Conservation (phyloP, 2,797 vertebrate genomes). For the Gambusia yucatana region DNA sequence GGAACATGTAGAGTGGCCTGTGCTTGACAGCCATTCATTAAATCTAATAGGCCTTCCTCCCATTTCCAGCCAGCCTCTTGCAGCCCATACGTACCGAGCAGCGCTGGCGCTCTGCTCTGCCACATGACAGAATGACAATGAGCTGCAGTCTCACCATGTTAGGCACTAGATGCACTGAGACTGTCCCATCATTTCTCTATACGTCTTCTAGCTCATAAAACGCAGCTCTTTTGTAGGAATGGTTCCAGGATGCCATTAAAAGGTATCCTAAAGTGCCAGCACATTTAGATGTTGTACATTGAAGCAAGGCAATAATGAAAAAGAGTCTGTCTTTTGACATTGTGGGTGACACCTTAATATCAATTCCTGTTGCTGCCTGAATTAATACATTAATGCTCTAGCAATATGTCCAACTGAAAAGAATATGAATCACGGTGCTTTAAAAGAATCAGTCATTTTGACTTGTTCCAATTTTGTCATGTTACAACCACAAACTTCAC, state of each 20-base stretch:
- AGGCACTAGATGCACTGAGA: slow-evolving; percentile 69
- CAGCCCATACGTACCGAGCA: slow-evolving; percentile 59
- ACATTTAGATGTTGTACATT: slow-evolving; percentile 27
- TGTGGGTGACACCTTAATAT: slow-evolving; percentile 30
- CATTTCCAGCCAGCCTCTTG: slow-evolving; percentile 64
- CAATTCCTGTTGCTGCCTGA: slow-evolving; percentile 7
- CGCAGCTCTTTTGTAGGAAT: slow-evolving; percentile 37
- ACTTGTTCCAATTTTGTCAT: background rate
- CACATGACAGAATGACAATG: slow-evolving; percentile 71
- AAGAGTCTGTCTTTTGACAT: slow-evolving; percentile 38
- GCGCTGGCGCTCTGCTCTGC: slow-evolving; percentile 13
- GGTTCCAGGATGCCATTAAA: slow-evolving; percentile 41
- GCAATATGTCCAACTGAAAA: slow-evolving; percentile 2
- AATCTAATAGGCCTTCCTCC: slow-evolving; percentile 71
- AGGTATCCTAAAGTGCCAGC: slow-evolving; percentile 50
- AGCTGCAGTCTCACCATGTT: slow-evolving; percentile 71
- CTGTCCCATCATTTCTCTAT: slow-evolving; percentile 65
- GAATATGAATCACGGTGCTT: background rate
- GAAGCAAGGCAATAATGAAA: slow-evolving; percentile 28
- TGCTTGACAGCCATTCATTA: slow-evolving; percentile 77
- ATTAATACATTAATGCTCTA: background rate
- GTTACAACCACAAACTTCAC: background rate
- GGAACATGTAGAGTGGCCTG: slow-evolving; percentile 59
- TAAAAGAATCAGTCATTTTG: background rate
- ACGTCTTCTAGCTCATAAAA: slow-evolving; percentile 63